phyloP scores from a whole-genome alignment of 2,113 vertebrate genomes.

The Cephalopterus ornatus region DNA sequence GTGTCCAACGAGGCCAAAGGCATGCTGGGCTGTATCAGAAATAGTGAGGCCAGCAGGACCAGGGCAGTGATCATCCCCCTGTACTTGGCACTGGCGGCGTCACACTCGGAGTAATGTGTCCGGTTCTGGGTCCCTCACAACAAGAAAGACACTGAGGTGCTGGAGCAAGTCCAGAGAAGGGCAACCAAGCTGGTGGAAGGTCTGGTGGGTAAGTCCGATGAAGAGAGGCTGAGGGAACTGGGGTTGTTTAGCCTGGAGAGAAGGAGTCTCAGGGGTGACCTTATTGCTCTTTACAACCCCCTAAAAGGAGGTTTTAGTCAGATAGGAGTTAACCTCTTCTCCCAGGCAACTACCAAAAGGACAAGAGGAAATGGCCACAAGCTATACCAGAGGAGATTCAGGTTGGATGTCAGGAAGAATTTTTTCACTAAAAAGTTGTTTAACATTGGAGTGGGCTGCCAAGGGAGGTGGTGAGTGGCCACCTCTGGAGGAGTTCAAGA shows the following conservation, averaged over 20 bases:
- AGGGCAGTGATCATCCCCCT: not conserved
- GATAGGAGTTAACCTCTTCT: not conserved
- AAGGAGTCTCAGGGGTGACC: not conserved
- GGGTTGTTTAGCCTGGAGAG: not conserved
- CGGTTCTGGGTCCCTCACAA: not conserved
- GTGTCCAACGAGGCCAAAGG: not conserved
- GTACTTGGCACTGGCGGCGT: not conserved
- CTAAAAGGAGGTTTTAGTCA: not conserved
- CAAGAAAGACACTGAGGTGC: not conserved
- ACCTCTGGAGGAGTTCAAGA: not conserved
- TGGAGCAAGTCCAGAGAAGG: not conserved
- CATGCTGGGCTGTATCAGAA: not conserved
- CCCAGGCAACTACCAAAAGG: fast-evolving
- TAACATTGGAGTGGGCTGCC: not conserved
- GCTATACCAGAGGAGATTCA: not conserved
- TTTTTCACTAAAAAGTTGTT: not conserved
- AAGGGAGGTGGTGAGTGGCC: not conserved
- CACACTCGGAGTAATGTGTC: not conserved
- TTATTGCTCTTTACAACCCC: not conserved
- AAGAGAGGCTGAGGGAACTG: not conserved
- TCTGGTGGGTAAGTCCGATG: not conserved
- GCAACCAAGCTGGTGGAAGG: fast-evolving
- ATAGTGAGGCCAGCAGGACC: not conserved
- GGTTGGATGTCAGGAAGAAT: not conserved
- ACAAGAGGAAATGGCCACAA: not conserved